Percentiles rank a stretch among this genome's conserved stretches.
These are phyloP conservation scores for Antheraea yamamai DNA, from an alignment of 2,888 invertebrate species.

Conservation along the genomic window DNA sequence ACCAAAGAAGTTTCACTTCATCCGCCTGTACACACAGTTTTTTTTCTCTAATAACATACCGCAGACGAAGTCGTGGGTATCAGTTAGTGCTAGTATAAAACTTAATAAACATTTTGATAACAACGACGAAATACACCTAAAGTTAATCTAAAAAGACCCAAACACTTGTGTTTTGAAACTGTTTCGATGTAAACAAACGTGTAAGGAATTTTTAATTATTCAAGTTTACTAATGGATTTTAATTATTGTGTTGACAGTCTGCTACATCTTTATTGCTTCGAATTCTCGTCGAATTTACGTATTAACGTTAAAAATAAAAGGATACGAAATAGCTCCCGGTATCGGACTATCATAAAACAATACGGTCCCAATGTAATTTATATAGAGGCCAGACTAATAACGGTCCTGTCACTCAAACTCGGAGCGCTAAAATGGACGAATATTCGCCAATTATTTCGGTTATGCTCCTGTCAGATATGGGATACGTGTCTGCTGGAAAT, in stretches of 20 bases:
- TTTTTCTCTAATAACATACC: no score
- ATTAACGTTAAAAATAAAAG: background rate
- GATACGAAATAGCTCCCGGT: slow-evolving; percentile 1
- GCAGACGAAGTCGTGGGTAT: no score
- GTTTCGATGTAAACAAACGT: background rate
- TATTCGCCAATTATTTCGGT: slow-evolving; percentile 15
- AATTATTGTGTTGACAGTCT: background rate
- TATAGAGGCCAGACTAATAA: slow-evolving; percentile 23
- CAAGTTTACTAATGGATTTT: background rate
- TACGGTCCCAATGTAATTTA: slow-evolving; percentile 18
- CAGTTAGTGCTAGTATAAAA: no score
- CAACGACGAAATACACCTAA: background rate
- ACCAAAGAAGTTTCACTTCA: no score
- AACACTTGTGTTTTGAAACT: background rate
- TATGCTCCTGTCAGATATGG: background rate
- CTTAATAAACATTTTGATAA: background rate
- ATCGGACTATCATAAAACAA: slow-evolving; percentile 14
- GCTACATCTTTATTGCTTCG: background rate
- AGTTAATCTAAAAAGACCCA: background rate
- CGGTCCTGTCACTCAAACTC: slow-evolving; percentile 18
- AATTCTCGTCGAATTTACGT: background rate
- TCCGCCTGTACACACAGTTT: no score
- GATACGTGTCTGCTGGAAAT: background rate
- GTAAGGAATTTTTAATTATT: background rate
- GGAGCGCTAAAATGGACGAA: slow-evolving; percentile 7